These are phyloP conservation scores for Gopherus evgoodei DNA, from an alignment of 2,113 vertebrate species.

Conservation along the genomic window DNA sequence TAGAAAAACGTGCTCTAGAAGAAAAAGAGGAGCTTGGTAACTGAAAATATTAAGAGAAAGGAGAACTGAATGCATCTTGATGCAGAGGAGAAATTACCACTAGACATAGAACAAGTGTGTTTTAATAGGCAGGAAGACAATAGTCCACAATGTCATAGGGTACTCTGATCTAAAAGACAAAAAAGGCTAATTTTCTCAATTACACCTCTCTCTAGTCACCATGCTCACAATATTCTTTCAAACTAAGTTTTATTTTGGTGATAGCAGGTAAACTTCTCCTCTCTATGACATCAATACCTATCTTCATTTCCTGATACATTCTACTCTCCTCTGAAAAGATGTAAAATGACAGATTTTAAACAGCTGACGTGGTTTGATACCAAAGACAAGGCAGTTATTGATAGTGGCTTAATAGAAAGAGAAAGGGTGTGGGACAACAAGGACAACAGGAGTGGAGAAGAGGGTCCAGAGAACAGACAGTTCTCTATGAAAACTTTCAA, in stretches of 20 bases:
- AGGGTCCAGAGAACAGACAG: background rate
- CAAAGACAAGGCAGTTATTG: background rate
- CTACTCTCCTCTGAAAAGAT: background rate
- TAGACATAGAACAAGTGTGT: background rate
- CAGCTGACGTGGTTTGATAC: background rate
- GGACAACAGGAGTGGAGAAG: background rate
- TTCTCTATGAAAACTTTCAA: background rate
- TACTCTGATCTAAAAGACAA: background rate
- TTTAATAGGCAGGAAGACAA: background rate
- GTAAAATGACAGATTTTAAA: background rate
- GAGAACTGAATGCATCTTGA: background rate
- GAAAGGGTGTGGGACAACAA: background rate
- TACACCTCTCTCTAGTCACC: background rate
- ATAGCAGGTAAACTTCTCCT: background rate
- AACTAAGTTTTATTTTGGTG: background rate
- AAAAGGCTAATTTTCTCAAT: background rate
- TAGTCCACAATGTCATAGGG: background rate
- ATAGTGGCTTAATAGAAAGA: background rate
- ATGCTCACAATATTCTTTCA: background rate
- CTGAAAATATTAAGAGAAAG: background rate
- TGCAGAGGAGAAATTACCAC: background rate
- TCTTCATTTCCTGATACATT: background rate
- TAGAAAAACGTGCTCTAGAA: background rate
- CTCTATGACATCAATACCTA: background rate
- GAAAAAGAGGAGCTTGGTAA: background rate